Conservation (phyloP, 2,888 invertebrate genomes). For the Myopa testacea region DNA sequence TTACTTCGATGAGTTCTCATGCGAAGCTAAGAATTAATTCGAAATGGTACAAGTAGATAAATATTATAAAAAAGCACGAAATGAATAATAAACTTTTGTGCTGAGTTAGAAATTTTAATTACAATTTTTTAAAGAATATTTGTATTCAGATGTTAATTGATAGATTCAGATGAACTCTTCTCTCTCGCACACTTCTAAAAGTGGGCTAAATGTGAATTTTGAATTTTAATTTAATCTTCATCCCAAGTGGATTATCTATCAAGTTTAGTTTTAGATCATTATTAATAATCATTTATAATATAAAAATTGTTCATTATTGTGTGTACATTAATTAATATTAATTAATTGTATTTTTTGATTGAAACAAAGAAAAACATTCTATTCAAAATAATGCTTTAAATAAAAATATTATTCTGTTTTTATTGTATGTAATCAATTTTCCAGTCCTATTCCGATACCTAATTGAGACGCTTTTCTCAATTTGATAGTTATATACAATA, state of each 20-base stretch:
- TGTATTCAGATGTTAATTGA: conserved; percentile 1
- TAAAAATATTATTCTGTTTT: conserved; percentile 31
- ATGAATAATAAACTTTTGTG: neutral
- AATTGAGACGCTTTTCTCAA: too few species aligned
- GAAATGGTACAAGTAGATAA: neutral
- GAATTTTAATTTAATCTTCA: too few species aligned
- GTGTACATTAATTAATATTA: conserved; percentile 31
- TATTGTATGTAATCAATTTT: neutral
- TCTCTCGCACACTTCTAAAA: neutral
- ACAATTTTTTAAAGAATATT: neutral
- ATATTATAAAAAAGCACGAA: neutral
- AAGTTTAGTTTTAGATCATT: conserved; percentile 7
- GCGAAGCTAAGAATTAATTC: too few species aligned
- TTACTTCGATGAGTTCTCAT: too few species aligned
- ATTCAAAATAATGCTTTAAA: conserved; percentile 39
- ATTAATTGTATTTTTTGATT: conserved; percentile 39
- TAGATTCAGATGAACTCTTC: neutral
- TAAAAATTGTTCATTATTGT: conserved; percentile 28
- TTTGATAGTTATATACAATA: too few species aligned
- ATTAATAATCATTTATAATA: conserved; percentile 16
- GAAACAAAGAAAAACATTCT: conserved; percentile 33
- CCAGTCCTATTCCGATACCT: too few species aligned
- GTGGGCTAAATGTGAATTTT: too few species aligned
- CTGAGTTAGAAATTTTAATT: neutral
- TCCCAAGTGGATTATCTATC: neutral